Base-by-base conservation (phyloP, 2,888 invertebrate genomes). In the Sipha maydis region DNA sequence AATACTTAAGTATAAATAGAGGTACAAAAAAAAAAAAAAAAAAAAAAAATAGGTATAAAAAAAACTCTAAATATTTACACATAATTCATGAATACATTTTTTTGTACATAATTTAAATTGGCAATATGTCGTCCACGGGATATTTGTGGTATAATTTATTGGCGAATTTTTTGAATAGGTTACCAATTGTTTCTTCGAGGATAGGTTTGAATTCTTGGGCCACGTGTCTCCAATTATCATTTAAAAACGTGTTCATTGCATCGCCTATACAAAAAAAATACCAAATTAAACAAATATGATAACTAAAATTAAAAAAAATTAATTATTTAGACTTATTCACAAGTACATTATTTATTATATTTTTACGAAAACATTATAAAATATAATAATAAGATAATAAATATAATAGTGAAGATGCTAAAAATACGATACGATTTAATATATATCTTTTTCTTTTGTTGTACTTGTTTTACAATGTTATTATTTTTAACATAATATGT, bases 201-300 rank as follows among this genome's bases (percentile, higher is more conserved):
- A 95, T 93, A 0, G 94, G 94, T 90, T 95, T 95, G 8, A 96
- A 93, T 91, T 96, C 96, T 54, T 94, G 94, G 0, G 95, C 93
- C 1, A 96, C 93, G 56, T 93, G 93, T 90, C 94, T 93, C 96
- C 96, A 96, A 91, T 96, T 96, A 79, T 96, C 95, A 91, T 96
- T 96, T 38, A 96, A 91, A 91, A 96, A 96, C 56, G 93, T 92
- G 91, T 96, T 96, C 95, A 96, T 95, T 3, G 95, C 93, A 34
- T 94, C 93, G 54, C 95, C 95, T 93, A 91, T 67, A 85, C 31
- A 28, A 1, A 21, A n/a, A 80, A 41, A 28, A 38, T 25, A 71
- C 3, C 3, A 17, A 0, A 4, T 28, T 4, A 3, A 31, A 28
- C 4, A 71, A 28, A 71, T 71, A 4, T 28, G 3, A 9, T 17